Evolutionary conservation across 2,888 invertebrate species (phyloP).

Genomic region (Camponotus fellah): DNA sequence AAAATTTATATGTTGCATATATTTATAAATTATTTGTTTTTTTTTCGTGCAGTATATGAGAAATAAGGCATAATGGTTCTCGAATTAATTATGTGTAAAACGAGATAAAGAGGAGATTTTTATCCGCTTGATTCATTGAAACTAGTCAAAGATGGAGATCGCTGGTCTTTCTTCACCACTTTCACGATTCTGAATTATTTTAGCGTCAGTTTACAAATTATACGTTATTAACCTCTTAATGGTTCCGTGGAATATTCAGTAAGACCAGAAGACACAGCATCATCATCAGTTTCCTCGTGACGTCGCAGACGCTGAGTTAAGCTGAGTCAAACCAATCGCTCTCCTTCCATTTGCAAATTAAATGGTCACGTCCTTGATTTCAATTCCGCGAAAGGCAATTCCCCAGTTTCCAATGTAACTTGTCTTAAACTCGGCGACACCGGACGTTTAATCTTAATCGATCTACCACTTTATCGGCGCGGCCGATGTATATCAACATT

Average conservation of each 20-base stretch:
- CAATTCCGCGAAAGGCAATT: slow-evolving; percentile 73
- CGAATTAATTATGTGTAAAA: background rate
- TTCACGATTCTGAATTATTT: background rate
- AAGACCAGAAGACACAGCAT: slow-evolving; percentile 27
- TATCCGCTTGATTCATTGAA: background rate
- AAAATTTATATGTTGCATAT: slow-evolving; percentile 50
- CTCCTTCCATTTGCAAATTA: slow-evolving; percentile 77
- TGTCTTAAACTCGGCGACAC: slow-evolving; percentile 75
- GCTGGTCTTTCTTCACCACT: background rate
- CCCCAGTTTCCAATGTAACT: slow-evolving; percentile 70
- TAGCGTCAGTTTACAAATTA: background rate
- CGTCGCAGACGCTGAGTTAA: slow-evolving; percentile 4
- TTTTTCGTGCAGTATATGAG: background rate
- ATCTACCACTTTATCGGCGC: slow-evolving; percentile 68
- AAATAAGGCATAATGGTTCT: background rate
- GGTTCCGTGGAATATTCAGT: slow-evolving; percentile 29
- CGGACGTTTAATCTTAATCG: slow-evolving; percentile 80
- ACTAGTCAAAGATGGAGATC: background rate
- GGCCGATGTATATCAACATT: slow-evolving; percentile 65
- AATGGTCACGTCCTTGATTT: slow-evolving; percentile 74
- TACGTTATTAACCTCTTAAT: background rate
- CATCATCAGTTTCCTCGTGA: slow-evolving; percentile 22
- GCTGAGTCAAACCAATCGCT: slow-evolving; percentile 22
- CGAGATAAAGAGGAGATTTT: background rate
- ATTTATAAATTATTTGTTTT: slow-evolving; percentile 61